Base-by-base conservation (phyloP, 2,797 vertebrate genomes). In the Danio choprae region DNA sequence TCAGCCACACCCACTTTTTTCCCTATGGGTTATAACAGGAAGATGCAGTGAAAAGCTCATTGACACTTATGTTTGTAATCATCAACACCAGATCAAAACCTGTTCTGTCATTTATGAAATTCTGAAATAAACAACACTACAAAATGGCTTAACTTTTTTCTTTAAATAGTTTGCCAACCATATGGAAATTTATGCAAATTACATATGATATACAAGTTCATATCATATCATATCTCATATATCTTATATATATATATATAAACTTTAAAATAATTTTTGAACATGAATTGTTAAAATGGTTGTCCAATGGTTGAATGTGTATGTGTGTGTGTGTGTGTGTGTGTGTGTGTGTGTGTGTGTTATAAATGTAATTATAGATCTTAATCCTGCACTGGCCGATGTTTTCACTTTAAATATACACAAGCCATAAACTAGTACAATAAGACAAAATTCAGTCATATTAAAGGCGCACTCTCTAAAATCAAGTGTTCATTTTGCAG, bases 21-120 rank as follows among this genome's bases (percentile, higher is more conserved):
- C n/a, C 9, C 56, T 10, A 38, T 38, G 22, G 22, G 72, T 13
- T 16, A 48, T 48, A 18, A 22, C 73, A 51, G 59, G 7, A 63
- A 74, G 36, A 51, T 13, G n/a, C 29, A 48, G n/a, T 40, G 11
- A n/a, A 46, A 44, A 18, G 18, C 9, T 16, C 41, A n/a, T 70
- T 51, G 29, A 41, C 10, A 40, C 68, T 20, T 51, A 5, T 3
- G 0, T 11, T 55, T 51, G 46, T 18, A 18, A 22, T 20, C 4
- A 70, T 53, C 69, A 53, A 4, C 22, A 55, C 7, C 44, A 18
- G 18, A 64, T 71, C 69, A n/a, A 56, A 71, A 71, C 12, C 16
- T 53, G 16, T 7, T 68, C 22, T 68, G 5, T 50, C 12, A 51
- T 69, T 38, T 40, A 36, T 69, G 13, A 68, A 50, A 29, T 16